Base-by-base conservation (phyloP, 2,797 vertebrate species). In the Zenarchopterus dispar region DNA sequence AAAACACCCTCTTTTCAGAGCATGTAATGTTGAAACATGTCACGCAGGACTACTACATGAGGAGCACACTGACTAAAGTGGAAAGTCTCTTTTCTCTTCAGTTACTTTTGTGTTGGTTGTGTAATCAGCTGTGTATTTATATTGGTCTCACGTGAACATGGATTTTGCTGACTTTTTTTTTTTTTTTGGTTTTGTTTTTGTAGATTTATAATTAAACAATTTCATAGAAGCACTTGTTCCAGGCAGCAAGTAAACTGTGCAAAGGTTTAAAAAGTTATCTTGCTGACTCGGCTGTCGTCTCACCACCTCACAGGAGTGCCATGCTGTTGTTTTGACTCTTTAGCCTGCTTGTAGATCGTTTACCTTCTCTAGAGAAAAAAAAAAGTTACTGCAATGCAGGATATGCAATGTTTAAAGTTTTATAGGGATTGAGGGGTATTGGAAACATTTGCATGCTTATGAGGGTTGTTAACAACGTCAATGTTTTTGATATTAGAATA, bases 341-440 rank as follows among this genome's bases (percentile, higher is more conserved):
- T 80, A 53, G 57, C 78, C 89, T 86, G 89, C 90, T 87, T 77
- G 68, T 91, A 89, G 91, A 84, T 91, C 87, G 82, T 84, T 89
- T 82, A 90, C 92, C 89, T 93, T 94, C 92, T 93, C 92, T 93
- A 93, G 92, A 93, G 92, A 94, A 94, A 91, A 84, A 91, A 88
- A 82, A 86, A 21, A 91, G 88, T 94, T 93, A 88, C 93, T 94
- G 92, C 93, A 94, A 93, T 94, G 93, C 93, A 94, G 92, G 91
- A 93, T 93, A 92, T 89, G 88, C 90, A 91, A 92, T 84, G 81
- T 91, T 90, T 80, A 80, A 88, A 83, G 81, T 92, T 91, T 90
- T 90, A 81, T 88, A 88, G 68, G 77, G 88, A 79, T 49, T 36
- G 77, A 83, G 84, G 89, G 85, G 78, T 82, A 69, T 84, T 79